Evolutionary conservation across 1,140 invertebrate species (phyloP), one percentile per base, ranked within the genome.

Genomic region (Drosophila albomicans): DNA sequence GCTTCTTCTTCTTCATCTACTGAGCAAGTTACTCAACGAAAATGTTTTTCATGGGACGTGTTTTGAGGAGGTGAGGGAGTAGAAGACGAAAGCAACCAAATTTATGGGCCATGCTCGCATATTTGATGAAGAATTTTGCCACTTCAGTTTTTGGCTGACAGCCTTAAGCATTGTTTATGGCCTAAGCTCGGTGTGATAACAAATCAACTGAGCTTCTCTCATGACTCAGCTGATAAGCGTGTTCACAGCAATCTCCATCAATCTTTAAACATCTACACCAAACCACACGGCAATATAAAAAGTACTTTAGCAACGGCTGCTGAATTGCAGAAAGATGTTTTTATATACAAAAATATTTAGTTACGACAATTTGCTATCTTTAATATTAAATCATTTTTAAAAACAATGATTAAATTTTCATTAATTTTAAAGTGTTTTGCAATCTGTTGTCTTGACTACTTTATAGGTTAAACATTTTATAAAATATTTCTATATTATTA

Each of bases 121-220:
- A 71, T 64, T 71, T 71, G 61, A 71, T 70, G 49, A 38, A 70
- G 68, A 64, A n/a, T 52, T 68, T 62, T 61, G 30, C 25, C 71
- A 68, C 35, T 62, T 69, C 52, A 74, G 54, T 43, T 69, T 25
- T 57, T 4, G 62, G 46, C 66, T 69, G 71, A 69, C 70, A 73
- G 25, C 48, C 48, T 61, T 61, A 51, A 54, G 64, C 70, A 35
- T 38, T 52, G 45, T 28, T 67, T 10, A 16, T 20, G 48, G 45
- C 20, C 20, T 35, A 32, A 15, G 30, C 51, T 32, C 6, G 51
- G 15, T n/a, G n/a, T 52, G 51, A 6, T 15, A 52, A 52, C 51
- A 43, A 43, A 43, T 43, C 41, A 43, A 43, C 41, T 43, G 41
- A 13, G 41, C 41, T 25, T 38, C 35, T 32, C 32, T 13, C 41